These are phyloP conservation scores for Sturnira hondurensis DNA, from an alignment of 2,113 vertebrate genomes.

Conservation along the genomic window DNA sequence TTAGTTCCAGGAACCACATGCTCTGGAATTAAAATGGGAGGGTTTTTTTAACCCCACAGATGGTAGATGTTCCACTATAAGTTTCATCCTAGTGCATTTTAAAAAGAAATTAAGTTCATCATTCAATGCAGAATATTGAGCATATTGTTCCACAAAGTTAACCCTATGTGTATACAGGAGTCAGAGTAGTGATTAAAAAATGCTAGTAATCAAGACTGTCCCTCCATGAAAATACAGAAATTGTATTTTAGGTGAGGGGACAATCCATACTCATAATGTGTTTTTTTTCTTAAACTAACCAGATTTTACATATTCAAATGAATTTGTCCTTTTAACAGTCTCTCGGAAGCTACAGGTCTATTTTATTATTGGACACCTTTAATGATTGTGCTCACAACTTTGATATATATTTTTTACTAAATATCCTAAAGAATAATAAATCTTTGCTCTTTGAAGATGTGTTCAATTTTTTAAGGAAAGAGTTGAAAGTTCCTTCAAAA, in stretches of 20 bases:
- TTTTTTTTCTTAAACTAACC: not conserved
- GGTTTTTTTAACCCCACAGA: not conserved
- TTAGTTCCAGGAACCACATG: constrained; percentile 17
- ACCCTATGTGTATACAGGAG: not conserved
- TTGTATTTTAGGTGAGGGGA: not conserved
- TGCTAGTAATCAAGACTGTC: not conserved
- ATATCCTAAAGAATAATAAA: not conserved
- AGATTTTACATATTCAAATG: not conserved
- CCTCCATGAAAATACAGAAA: not conserved
- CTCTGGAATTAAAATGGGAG: not conserved
- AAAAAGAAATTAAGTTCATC: not conserved
- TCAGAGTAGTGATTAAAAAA: constrained; percentile 2
- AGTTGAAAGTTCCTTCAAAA: not conserved
- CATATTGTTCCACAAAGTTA: not conserved
- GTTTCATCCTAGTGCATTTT: not conserved
- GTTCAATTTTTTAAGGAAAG: not conserved
- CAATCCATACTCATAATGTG: not conserved
- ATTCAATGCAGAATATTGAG: not conserved
- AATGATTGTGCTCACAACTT: not conserved
- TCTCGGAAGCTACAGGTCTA: not conserved
- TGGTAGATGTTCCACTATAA: not conserved
- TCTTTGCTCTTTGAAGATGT: not conserved
- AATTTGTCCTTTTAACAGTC: not conserved
- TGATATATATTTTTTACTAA: not conserved
- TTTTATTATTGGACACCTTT: not conserved